Percentiles rank a stretch among this genome's conserved stretches.
These are phyloP conservation scores for Intellagama lesueurii DNA, from an alignment of 2,797 vertebrate species.

Conservation along the genomic window DNA sequence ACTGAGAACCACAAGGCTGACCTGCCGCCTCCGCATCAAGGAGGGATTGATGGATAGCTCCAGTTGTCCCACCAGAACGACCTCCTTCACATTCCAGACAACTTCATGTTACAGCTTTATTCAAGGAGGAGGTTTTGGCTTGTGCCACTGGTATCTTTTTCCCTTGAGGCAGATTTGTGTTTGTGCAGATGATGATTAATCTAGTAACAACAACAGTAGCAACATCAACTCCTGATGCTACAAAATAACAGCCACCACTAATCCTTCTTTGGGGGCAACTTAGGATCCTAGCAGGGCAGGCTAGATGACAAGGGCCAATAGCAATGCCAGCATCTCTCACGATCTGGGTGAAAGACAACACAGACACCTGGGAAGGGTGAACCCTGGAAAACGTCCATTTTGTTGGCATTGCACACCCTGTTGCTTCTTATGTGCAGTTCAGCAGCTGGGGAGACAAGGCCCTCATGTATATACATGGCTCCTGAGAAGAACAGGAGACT, in stretches of 20 bases:
- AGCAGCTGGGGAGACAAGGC: not conserved
- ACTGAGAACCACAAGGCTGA: conserved; percentile 14
- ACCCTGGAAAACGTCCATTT: not conserved
- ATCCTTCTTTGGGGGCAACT: not conserved
- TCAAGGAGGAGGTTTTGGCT: not conserved
- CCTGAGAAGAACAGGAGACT: not conserved
- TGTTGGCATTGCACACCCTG: not conserved
- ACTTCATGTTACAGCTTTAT: conserved; percentile 10
- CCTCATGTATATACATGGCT: not conserved
- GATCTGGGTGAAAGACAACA: not conserved
- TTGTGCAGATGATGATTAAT: too few relatives aligned
- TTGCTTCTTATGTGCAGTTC: not conserved
- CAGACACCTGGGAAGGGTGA: not conserved
- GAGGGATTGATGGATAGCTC: conserved; percentile 24
- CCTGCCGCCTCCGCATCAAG: not conserved
- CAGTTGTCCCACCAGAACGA: conserved; percentile 16
- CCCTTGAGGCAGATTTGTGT: not conserved
- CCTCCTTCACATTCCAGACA: conserved; percentile 9
- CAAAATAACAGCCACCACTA: not conserved
- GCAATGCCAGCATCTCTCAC: not conserved
- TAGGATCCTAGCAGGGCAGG: not conserved
- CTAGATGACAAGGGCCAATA: not conserved
- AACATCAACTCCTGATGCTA: too few relatives aligned
- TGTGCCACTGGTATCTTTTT: not conserved
- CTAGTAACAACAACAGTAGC: too few relatives aligned